Conservation (phyloP, 2,888 invertebrate species). For the Drosophila nigricruria region DNA sequence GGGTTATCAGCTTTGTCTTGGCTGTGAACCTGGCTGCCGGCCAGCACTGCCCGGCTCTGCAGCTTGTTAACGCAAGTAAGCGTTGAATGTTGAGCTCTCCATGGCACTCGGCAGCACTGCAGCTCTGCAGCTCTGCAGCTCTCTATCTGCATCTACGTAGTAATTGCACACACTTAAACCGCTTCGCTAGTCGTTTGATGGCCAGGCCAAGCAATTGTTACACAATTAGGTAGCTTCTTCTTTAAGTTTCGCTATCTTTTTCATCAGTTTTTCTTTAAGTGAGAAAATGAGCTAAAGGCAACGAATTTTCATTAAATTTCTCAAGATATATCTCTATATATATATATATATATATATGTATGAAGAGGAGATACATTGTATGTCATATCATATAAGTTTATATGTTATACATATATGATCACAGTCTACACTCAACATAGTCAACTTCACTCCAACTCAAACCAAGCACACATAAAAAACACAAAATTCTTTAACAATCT, state of each 20-base stretch:
- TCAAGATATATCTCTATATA: too few relatives aligned
- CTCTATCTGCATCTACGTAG: slow-evolving; percentile 69
- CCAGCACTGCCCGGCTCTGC: slow-evolving; percentile 22
- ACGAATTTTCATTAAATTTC: not conserved
- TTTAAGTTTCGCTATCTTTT: slow-evolving; percentile 1
- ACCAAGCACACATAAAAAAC: slow-evolving; percentile 1
- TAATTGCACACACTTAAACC: slow-evolving; percentile 78
- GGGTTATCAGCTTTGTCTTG: slow-evolving; percentile 45
- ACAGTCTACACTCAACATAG: not conserved
- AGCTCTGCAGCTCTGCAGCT: slow-evolving; percentile 14
- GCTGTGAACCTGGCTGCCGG: slow-evolving; percentile 16
- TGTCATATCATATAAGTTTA: not conserved
- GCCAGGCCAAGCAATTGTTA: slow-evolving; percentile 69
- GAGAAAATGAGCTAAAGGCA: not conserved
- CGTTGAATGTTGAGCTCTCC: slow-evolving; percentile 36
- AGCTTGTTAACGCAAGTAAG: slow-evolving; percentile 58
- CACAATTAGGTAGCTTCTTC: slow-evolving; percentile 66
- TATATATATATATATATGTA: too few relatives aligned
- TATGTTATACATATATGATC: not conserved
- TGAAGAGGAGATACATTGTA: not conserved
- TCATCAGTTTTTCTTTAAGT: not conserved
- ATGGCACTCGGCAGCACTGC: not conserved
- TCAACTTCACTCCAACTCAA: not conserved
- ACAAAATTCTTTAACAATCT: slow-evolving; percentile 24
- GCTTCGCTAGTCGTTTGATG: slow-evolving; percentile 74